Conservation (phyloP, 2,113 vertebrate species). For the Pollachius pollachius region DNA sequence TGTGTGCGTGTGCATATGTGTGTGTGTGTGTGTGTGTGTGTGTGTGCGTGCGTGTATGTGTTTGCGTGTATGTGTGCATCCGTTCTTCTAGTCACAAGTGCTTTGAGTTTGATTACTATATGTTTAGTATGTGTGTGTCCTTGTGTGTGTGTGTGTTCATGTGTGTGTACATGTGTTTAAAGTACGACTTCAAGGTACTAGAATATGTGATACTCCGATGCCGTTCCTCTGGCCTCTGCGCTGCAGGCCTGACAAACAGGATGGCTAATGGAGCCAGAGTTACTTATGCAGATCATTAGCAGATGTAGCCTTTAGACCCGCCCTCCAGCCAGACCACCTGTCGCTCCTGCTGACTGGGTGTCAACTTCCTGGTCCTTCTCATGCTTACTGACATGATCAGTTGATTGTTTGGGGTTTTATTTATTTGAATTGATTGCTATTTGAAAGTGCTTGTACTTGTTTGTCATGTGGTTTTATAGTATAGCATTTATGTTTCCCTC, state of each 20-base stretch:
- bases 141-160: too few species aligned
- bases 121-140: too few species aligned
- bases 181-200: too few species aligned
- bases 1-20: background rate
- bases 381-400: background rate
- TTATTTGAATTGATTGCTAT: background rate
- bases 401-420: background rate
- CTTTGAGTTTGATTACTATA: too few species aligned
- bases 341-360: conserved; percentile 47
- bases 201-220: too few species aligned
- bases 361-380: conserved; percentile 27
- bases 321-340: conserved; percentile 46
- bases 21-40: background rate
- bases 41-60: too few species aligned
- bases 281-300: conserved; percentile 54
- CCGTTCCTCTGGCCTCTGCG: background rate
- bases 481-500: too few species aligned
- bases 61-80: too few species aligned
- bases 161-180: too few species aligned
- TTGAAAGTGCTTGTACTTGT: too few species aligned
- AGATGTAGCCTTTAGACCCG: conserved; percentile 59
- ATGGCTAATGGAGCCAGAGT: conserved; percentile 49
- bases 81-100: too few species aligned
- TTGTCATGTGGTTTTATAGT: too few species aligned
- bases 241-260: conserved; percentile 42